These are phyloP conservation scores for Xyrauchen texanus DNA, from an alignment of 2,113 vertebrate genomes.

Conservation along the genomic window DNA sequence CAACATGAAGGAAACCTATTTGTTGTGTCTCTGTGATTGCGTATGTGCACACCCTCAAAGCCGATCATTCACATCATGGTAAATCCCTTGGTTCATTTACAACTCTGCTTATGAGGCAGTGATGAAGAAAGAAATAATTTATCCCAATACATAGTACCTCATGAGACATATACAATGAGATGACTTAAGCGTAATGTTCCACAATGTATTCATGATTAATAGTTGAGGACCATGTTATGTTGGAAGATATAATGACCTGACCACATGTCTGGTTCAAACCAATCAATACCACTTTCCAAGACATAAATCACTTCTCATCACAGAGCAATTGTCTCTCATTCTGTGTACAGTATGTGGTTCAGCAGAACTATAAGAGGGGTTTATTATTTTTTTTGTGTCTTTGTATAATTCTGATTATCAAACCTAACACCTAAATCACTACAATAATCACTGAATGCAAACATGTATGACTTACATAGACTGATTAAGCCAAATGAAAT, in stretches of 20 bases:
- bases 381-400: background rate
- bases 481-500: background rate
- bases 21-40: background rate
- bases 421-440: background rate
- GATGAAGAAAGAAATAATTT: slow-evolving; percentile 20
- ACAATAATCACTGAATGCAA: background rate
- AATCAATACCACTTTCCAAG: slow-evolving; percentile 15
- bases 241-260: background rate
- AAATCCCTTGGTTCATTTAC: slow-evolving; percentile 19
- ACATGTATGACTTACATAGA: background rate
- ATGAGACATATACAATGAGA: slow-evolving; percentile 20
- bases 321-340: background rate
- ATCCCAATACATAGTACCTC: slow-evolving; percentile 5
- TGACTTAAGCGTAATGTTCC: slow-evolving; percentile 24
- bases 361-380: background rate
- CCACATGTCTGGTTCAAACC: slow-evolving; percentile 5
- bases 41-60: background rate
- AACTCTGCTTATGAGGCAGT: slow-evolving; percentile 25
- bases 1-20: background rate
- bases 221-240: slow-evolving; percentile 9
- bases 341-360: background rate
- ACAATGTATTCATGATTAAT: slow-evolving; percentile 30
- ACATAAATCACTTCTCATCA: slow-evolving; percentile 4
- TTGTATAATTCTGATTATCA: background rate
- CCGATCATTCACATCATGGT: slow-evolving; percentile 5